Percentiles rank a stretch among this genome's conserved stretches.
These are phyloP conservation scores for Leptinotarsa tumamoca DNA, from an alignment of 2,888 invertebrate genomes.

Conservation along the genomic window DNA sequence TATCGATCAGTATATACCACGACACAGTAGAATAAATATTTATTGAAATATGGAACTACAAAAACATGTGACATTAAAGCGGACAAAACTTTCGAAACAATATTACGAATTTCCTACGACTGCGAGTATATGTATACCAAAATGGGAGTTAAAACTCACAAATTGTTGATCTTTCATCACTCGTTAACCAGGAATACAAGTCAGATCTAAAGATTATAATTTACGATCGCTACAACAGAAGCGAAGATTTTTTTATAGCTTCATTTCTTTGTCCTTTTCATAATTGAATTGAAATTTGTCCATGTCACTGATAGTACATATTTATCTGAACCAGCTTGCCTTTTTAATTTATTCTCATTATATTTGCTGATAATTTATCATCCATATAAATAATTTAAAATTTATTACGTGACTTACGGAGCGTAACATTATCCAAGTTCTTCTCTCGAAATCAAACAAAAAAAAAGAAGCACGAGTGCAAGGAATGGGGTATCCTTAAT, in stretches of 20 bases:
- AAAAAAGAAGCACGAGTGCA: slow-evolving; percentile 7
- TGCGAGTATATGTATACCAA: not conserved
- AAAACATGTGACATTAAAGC: no score
- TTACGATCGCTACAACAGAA: not conserved
- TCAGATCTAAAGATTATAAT: slow-evolving; percentile 3
- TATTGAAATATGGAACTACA: no score
- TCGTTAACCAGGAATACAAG: not conserved
- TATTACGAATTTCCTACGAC: no score
- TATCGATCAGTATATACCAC: no score
- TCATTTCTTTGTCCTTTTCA: slow-evolving; percentile 24
- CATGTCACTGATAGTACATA: slow-evolving; percentile 34
- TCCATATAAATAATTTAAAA: slow-evolving; percentile 32
- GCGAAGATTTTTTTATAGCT: slow-evolving; percentile 12
- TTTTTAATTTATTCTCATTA: slow-evolving; percentile 35
- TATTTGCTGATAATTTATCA: slow-evolving; percentile 38
- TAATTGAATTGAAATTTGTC: slow-evolving; percentile 27
- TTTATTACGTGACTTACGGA: slow-evolving; percentile 37
- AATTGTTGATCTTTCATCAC: not conserved
- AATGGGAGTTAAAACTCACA: not conserved
- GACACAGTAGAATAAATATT: no score
- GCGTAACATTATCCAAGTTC: slow-evolving; percentile 31
- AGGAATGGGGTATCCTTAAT: slow-evolving; percentile 1
- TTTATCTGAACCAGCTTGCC: slow-evolving; percentile 32
- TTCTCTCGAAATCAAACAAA: slow-evolving; percentile 27
- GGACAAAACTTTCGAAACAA: no score